Conservation (phyloP, 2,113 vertebrate species). For the Hypocryptadius cinnamomeus region DNA sequence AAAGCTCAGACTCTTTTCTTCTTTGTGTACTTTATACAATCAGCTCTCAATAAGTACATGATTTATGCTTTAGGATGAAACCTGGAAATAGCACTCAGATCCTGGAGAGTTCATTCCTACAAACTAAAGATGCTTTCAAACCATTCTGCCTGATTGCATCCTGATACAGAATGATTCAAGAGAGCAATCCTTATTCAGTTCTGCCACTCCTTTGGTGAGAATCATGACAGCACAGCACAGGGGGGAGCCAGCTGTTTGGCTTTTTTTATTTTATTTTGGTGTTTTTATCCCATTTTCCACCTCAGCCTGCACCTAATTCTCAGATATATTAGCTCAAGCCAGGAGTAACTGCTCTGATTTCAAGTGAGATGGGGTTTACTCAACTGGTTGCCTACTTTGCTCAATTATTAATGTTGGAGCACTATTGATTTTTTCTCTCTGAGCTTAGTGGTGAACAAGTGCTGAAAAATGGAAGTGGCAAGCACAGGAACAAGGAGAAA, state of each 20-base stretch:
- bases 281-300: background rate
- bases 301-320: background rate
- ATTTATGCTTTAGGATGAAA: conserved; percentile 11
- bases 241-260: background rate
- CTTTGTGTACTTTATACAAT: background rate
- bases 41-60: conserved; percentile 1
- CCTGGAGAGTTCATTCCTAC: background rate
- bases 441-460: background rate
- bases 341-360: conserved; percentile 23
- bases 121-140: conserved; percentile 21
- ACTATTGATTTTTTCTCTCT: conserved; percentile 17
- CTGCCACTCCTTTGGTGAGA: background rate
- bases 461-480: conserved; percentile 15
- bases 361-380: background rate
- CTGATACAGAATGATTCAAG: background rate
- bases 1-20: conserved; percentile 3
- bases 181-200: background rate
- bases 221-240: background rate
- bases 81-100: conserved; percentile 1
- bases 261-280: background rate
- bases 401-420: conserved; percentile 28
- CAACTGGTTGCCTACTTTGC: conserved; percentile 1
- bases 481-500: background rate
- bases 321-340: background rate
- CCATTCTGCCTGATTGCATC: conserved; percentile 16